Evolutionary conservation across 2,113 vertebrate species (phyloP).

Genomic region (Smithornis capensis): DNA sequence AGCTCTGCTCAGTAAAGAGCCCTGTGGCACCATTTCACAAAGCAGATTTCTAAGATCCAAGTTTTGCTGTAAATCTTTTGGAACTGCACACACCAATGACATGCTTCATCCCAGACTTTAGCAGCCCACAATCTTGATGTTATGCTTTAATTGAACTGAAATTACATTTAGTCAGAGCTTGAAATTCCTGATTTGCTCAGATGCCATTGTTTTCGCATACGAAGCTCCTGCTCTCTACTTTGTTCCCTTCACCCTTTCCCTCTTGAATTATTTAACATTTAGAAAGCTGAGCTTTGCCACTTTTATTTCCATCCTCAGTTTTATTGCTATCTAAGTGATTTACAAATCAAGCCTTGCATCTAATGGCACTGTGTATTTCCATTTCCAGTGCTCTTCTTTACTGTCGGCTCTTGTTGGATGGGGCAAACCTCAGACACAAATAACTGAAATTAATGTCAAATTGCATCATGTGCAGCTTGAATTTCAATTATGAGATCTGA

Average conservation of each 20-base stretch:
- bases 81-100: background rate
- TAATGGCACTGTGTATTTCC: slow-evolving; percentile 50
- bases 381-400: slow-evolving; percentile 51
- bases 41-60: background rate
- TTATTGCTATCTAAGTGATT: slow-evolving; percentile 65
- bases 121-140: background rate
- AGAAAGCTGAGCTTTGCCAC: slow-evolving; percentile 64
- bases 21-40: background rate
- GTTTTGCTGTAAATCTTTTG: background rate
- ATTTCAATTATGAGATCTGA: slow-evolving; percentile 61
- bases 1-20: background rate
- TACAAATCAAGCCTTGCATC: slow-evolving; percentile 59
- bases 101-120: slow-evolving; percentile 19
- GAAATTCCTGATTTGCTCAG: slow-evolving; percentile 20
- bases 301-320: slow-evolving; percentile 50
- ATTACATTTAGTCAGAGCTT: slow-evolving; percentile 26
- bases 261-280: slow-evolving; percentile 67
- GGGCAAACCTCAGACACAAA: slow-evolving; percentile 47
- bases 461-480: slow-evolving; percentile 60
- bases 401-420: slow-evolving; percentile 38
- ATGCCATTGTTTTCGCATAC: background rate
- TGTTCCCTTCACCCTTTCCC: background rate
- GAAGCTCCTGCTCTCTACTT: background rate
- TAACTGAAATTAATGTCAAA: slow-evolving; percentile 67
- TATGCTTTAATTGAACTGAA: slow-evolving; percentile 47